A percentile compares a stretch with the other conserved stretches of the same genome.
These are phyloP conservation scores for Nasonia giraulti DNA, from an alignment of 1,140 invertebrate genomes.

Conservation along the genomic window DNA sequence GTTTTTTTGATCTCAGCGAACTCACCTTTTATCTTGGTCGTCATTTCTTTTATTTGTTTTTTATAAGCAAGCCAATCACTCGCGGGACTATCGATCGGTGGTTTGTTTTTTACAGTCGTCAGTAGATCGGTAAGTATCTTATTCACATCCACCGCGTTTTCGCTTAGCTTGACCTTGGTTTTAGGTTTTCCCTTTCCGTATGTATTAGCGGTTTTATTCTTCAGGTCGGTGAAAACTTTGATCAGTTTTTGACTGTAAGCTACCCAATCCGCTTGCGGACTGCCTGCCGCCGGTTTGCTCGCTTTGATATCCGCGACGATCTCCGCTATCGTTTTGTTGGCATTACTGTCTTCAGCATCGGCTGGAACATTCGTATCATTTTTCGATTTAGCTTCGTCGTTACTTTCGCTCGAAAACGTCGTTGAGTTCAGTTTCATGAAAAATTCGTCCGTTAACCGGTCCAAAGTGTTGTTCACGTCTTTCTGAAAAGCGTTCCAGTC, in stretches of 20 bases:
- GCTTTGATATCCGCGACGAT: slow-evolving; percentile 38
- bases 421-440: background rate
- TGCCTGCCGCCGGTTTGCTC: slow-evolving; percentile 43
- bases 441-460: background rate
- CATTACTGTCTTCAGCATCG: background rate
- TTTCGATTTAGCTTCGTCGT: background rate
- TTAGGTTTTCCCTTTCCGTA: background rate
- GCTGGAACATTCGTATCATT: background rate
- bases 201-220: background rate
- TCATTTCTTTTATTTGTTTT: slow-evolving; percentile 50
- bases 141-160: background rate
- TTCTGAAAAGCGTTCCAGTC: slow-evolving; percentile 15
- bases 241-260: slow-evolving; percentile 47
- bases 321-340: slow-evolving; percentile 32
- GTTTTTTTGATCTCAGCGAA: background rate
- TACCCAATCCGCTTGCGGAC: slow-evolving; percentile 50
- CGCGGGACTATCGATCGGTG: background rate
- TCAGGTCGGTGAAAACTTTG: background rate
- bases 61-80: slow-evolving; percentile 56
- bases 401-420: background rate
- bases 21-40: slow-evolving; percentile 29
- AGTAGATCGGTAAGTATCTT: slow-evolving; percentile 17
- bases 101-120: slow-evolving; percentile 4
- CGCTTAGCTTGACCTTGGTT: background rate
- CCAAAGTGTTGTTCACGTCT: slow-evolving; percentile 9